Percentiles rank a stretch among this genome's conserved stretches.
Evolutionary conservation across 2,113 vertebrate species (phyloP).

Genomic region (Pseudorasbora parva): DNA sequence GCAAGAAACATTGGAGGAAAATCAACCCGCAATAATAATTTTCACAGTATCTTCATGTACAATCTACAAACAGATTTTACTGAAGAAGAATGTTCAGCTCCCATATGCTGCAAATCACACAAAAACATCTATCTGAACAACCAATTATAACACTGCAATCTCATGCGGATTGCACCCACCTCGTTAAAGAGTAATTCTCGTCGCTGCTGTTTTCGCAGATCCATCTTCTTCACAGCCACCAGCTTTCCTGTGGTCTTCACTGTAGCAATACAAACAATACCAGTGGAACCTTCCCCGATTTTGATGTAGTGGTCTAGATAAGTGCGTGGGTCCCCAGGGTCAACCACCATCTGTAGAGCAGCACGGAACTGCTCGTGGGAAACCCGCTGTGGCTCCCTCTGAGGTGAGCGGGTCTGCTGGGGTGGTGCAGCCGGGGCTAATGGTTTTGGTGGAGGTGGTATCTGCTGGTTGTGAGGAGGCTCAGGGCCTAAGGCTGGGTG

Average conservation of each 20-base stretch:
- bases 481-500: conserved; percentile 70
- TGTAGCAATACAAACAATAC: conserved; percentile 92
- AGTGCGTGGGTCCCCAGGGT: conserved; percentile 86
- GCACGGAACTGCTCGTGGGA: conserved; percentile 95
- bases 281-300: conserved; percentile 94
- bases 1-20: conserved; percentile 2
- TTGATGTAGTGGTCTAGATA: conserved; percentile 97
- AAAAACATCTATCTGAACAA: background rate
- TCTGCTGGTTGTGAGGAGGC: conserved; percentile 60
- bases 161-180: conserved; percentile 68
- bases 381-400: conserved; percentile 88
- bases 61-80: background rate
- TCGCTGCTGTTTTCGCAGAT: conserved; percentile 92
- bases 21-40: background rate
- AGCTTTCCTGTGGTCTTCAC: conserved; percentile 86
- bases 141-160: background rate
- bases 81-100: background rate
- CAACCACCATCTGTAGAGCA: conserved; percentile 91
- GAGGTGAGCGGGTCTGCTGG: conserved; percentile 75
- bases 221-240: conserved; percentile 97
- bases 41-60: background rate
- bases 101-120: background rate
- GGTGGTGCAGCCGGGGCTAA: conserved; percentile 65
- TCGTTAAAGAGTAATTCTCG: conserved; percentile 94
- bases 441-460: conserved; percentile 71